Evolutionary conservation across 2,113 vertebrate species (phyloP), one percentile per base, ranked within the genome.

Genomic region (Triplophysa rosa): DNA sequence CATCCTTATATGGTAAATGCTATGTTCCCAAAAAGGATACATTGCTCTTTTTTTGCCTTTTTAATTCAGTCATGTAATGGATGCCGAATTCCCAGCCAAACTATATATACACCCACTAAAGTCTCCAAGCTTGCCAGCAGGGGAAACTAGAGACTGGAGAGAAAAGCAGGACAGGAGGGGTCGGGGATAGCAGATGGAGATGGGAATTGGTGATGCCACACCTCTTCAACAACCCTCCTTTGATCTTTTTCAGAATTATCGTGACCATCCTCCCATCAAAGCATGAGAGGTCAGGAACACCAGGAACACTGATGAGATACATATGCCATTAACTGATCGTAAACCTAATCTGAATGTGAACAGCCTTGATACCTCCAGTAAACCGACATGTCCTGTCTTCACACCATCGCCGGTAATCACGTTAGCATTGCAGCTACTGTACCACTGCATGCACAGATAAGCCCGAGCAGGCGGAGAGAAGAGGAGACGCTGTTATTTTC

Each of bases 131-230:
- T 70, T 45, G 49, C 67, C 21, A 73, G 26, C n/a, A 45, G 21
- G 14, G 59, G 21, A 21, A 24, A 42, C 16, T 10, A 24, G 66
- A 64, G 33, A 65, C 19, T 33, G 40, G 40, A 77, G 19, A 40
- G 47, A 64, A 71, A 17, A 67, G 29, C 29, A 52, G 12, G 37
- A 33, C 21, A 63, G 64, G 33, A 54, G n/a, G 11, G 72, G 72
- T 29, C 40, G 58, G 58, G 23, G 16, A 47, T 24, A 74, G 65
- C 84, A 85, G 79, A 83, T 76, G 81, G 84, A 67, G 61, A 82
- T 69, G 63, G 67, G 47, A 24, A 80, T 72, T 37, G 77, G 26
- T 47, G 76, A 24, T 75, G 79, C 68, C 70, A 64, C 37, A 69
- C 67, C 45, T 59, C 64, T 40, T 63, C 54, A 64, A 69, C 56